Evolutionary conservation across 2,888 invertebrate genomes (phyloP).

Genomic region (Brachypterus glaber): DNA sequence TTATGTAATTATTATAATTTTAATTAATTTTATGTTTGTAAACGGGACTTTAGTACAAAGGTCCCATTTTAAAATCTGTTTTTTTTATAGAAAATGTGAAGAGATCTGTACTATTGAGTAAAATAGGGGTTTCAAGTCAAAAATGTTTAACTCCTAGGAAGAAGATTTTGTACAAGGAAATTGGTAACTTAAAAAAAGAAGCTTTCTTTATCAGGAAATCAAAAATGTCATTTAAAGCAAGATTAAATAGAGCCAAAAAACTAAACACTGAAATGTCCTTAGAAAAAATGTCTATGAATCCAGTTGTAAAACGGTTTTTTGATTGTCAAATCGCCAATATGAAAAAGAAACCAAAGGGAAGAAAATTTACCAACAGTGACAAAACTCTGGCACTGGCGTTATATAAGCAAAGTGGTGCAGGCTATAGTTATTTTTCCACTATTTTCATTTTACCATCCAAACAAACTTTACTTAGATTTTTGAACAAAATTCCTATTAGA

Average conservation of each 20-base stretch:
- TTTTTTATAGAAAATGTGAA: no score
- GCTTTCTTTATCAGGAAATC: neutral
- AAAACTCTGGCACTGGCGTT: constrained; percentile 22
- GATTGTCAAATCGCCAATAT: constrained; percentile 13
- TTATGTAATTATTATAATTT: no score
- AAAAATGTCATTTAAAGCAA: neutral
- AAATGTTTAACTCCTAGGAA: neutral
- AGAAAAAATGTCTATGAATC: neutral
- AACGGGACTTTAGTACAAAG: no score
- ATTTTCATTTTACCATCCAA: constrained; percentile 3
- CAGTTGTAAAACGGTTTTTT: neutral
- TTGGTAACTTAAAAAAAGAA: neutral
- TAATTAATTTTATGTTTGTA: no score
- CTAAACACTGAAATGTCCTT: neutral
- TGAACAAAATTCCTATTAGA: neutral
- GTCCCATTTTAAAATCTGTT: no score
- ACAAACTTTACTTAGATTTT: neutral
- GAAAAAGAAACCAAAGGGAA: constrained; percentile 17
- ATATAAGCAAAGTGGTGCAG: constrained; percentile 18
- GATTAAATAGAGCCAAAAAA: neutral
- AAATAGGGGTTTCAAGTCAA: no score
- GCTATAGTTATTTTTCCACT: constrained; percentile 18
- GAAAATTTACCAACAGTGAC: constrained; percentile 18
- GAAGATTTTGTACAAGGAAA: constrained; percentile 1
- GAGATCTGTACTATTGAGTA: no score